Evolutionary conservation across 2,797 vertebrate species (phyloP).

Genomic region (Anguilla obscura): DNA sequence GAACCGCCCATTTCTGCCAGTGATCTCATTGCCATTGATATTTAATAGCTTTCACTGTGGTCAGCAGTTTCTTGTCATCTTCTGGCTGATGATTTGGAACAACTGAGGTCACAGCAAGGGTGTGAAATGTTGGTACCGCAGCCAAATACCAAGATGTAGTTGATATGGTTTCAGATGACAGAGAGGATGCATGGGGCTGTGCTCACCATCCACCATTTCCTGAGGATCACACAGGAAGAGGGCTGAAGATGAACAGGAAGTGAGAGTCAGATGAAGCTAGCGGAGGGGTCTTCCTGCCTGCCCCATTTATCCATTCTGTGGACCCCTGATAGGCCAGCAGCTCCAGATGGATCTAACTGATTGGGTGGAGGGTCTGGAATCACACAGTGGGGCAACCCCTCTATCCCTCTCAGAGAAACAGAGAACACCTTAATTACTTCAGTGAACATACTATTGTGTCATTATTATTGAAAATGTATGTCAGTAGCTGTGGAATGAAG

Average conservation of each 20-base stretch:
- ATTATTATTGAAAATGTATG: background rate
- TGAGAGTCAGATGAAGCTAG: constrained; percentile 59
- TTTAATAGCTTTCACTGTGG: background rate
- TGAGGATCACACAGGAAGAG: constrained; percentile 58
- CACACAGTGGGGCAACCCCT: background rate
- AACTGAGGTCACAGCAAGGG: background rate
- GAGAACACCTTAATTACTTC: background rate
- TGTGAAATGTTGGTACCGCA: background rate
- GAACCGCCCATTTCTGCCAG: background rate
- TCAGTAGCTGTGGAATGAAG: background rate
- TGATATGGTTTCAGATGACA: background rate
- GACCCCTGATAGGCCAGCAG: constrained; percentile 66
- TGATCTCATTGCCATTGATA: background rate
- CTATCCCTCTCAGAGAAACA: background rate
- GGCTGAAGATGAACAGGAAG: constrained; percentile 66
- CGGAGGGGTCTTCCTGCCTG: constrained; percentile 64
- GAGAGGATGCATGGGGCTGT: background rate
- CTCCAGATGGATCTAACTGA: constrained; percentile 86
- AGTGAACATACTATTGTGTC: background rate
- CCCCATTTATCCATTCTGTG: constrained; percentile 60
- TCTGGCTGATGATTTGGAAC: background rate
- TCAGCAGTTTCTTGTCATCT: background rate
- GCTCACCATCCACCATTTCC: constrained; percentile 59
- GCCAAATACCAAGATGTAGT: background rate
- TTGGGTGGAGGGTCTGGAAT: constrained; percentile 60